phyloP scores from a whole-genome alignment of 1,140 invertebrate species.

The Metopolophium dirhodum region DNA sequence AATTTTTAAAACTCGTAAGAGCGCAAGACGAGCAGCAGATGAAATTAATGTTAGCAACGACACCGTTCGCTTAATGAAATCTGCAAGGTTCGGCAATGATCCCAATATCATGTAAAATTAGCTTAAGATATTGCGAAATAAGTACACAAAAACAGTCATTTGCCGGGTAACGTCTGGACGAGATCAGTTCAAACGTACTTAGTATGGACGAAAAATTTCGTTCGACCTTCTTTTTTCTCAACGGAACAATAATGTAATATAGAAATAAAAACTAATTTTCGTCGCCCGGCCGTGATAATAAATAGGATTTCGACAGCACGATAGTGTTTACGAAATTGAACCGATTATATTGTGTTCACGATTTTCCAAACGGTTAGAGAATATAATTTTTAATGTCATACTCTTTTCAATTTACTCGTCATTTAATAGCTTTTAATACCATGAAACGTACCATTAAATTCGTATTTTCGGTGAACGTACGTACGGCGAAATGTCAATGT shows the following conservation, averaged over 20 bases:
- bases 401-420: background rate
- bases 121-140: background rate
- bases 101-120: background rate
- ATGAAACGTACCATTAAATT: background rate
- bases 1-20: background rate
- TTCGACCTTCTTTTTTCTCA: background rate
- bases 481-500: background rate
- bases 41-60: background rate
- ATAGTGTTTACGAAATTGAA: background rate
- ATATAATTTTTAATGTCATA: background rate
- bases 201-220: background rate
- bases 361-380: background rate
- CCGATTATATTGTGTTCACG: background rate
- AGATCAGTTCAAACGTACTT: slow-evolving; percentile 2
- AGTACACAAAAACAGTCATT: background rate
- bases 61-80: background rate
- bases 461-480: background rate
- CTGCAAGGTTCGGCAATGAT: slow-evolving; percentile 10
- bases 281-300: background rate
- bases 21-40: background rate
- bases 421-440: background rate
- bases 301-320: background rate
- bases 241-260: background rate
- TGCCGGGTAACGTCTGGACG: background rate
- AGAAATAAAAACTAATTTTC: background rate